Percentiles rank a stretch among this genome's conserved stretches.
Conservation (phyloP, 2,113 vertebrate species). For the Myanophis thanlyinensis region DNA sequence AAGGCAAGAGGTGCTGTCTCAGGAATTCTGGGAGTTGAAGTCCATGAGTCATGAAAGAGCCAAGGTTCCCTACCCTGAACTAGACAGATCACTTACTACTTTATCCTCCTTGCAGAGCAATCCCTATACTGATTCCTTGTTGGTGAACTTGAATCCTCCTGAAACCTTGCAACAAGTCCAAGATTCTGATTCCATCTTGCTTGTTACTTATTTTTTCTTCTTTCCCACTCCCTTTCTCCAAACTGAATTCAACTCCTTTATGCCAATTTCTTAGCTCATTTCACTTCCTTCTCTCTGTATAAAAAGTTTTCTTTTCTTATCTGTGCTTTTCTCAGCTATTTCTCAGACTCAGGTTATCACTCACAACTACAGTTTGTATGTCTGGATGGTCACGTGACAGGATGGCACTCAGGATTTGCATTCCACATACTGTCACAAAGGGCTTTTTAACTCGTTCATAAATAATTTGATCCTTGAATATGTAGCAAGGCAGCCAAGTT, state of each 20-base stretch:
- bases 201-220: not conserved
- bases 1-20: too few relatives aligned
- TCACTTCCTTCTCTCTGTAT: not conserved
- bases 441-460: not conserved
- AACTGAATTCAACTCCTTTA: not conserved
- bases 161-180: not conserved
- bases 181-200: not conserved
- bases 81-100: not conserved
- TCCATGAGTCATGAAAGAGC: too few relatives aligned
- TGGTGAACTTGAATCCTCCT: not conserved
- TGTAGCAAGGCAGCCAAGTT: not conserved
- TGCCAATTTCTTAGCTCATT: not conserved
- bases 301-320: not conserved
- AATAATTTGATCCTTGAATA: not conserved
- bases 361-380: not conserved
- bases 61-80: too few relatives aligned
- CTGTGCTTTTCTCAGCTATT: not conserved
- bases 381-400: not conserved
- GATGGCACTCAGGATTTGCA: not conserved
- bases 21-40: too few relatives aligned
- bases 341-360: not conserved
- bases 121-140: not conserved
- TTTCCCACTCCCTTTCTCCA: not conserved
- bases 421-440: not conserved
- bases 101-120: not conserved